Percentiles rank a stretch among this genome's conserved stretches.
phyloP scores from a whole-genome alignment of 2,113 vertebrate species.

The Ammodytes marinus region DNA sequence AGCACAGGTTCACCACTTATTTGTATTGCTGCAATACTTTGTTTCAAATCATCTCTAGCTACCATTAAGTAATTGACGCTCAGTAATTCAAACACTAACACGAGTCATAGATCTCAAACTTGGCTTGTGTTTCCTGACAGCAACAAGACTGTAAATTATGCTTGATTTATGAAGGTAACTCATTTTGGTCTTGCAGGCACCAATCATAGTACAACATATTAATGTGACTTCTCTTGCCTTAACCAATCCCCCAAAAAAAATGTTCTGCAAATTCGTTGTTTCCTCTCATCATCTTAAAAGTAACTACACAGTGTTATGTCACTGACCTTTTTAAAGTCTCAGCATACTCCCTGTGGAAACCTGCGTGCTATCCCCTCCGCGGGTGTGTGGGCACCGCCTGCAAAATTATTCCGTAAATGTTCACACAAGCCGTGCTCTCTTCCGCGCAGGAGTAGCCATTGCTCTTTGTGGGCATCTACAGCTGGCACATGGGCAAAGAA shows the following conservation, averaged over 20 bases:
- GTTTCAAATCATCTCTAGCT: constrained; percentile 2
- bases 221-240: not conserved
- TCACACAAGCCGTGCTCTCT: too few species aligned
- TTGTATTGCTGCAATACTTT: not conserved
- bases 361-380: too few species aligned
- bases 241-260: too few species aligned
- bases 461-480: too few species aligned
- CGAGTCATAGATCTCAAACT: constrained; percentile 8
- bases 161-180: not conserved
- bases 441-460: too few species aligned
- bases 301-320: not conserved
- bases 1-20: not conserved
- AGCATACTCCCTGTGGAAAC: not conserved
- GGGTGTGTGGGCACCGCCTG: too few species aligned
- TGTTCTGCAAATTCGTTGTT: not conserved
- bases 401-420: too few species aligned
- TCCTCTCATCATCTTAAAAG: not conserved
- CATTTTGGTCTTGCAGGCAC: not conserved
- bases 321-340: not conserved
- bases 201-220: constrained; percentile 2
- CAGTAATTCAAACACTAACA: constrained; percentile 11
- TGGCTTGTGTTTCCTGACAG: not conserved
- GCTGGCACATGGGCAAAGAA: too few species aligned
- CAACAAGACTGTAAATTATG: constrained; percentile 9
- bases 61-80: constrained; percentile 1